phyloP scores from a whole-genome alignment of 2,888 invertebrate genomes.

The Campoplex nolae region DNA sequence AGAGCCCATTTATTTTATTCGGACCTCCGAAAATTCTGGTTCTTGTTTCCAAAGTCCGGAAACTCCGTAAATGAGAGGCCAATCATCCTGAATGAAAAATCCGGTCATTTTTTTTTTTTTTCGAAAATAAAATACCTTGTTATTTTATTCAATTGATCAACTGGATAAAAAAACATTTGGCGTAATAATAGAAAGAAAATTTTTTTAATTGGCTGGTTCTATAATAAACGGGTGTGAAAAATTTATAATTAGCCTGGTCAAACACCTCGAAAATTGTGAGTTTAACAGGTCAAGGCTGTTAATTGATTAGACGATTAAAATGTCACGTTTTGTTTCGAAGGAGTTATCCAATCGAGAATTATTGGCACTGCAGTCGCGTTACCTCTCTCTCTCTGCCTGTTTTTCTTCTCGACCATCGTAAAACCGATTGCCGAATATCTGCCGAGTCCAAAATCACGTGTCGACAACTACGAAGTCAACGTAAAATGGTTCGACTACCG shows the following conservation, averaged over 20 bases:
- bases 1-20: too few relatives aligned
- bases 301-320: constrained; percentile 28
- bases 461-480: constrained; percentile 24
- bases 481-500: constrained; percentile 56
- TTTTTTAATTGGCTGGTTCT: not conserved
- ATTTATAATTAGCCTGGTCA: constrained; percentile 9
- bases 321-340: constrained; percentile 35
- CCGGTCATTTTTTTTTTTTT: not conserved
- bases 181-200: not conserved
- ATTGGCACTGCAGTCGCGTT: constrained; percentile 40
- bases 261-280: constrained; percentile 9
- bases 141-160: not conserved
- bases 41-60: not conserved
- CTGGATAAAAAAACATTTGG: not conserved
- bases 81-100: not conserved
- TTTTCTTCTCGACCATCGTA: constrained; percentile 20
- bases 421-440: constrained; percentile 28
- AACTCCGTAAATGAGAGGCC: not conserved
- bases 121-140: not conserved
- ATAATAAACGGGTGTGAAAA: constrained; percentile 4
- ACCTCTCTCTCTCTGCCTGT: not conserved
- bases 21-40: not conserved
- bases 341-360: constrained; percentile 44
- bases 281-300: constrained; percentile 44
- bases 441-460: constrained; percentile 25